Conservation (phyloP, 2,797 vertebrate species). For the Pseudochromis fuscus region DNA sequence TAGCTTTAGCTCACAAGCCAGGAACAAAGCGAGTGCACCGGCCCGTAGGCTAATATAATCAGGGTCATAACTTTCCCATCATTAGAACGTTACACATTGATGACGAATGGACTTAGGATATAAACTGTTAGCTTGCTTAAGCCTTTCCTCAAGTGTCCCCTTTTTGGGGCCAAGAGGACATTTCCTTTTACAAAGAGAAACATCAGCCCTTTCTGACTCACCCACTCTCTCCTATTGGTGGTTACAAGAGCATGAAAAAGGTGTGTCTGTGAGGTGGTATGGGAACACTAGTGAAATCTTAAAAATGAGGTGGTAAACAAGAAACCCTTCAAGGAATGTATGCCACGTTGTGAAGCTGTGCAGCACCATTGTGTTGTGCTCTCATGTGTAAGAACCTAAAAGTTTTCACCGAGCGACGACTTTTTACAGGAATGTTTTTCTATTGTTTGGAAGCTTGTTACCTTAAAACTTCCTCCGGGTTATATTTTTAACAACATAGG, state of each 20-base stretch:
- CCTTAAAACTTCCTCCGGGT: conserved; percentile 40
- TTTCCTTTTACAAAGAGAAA: conserved; percentile 42
- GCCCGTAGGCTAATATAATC: conserved; percentile 68
- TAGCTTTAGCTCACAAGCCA: conserved; percentile 67
- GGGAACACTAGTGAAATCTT: conserved; percentile 43
- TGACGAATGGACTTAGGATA: conserved; percentile 54
- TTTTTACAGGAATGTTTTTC: conserved; percentile 54
- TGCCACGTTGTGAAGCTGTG: conserved; percentile 71
- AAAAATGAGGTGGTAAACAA: conserved; percentile 70
- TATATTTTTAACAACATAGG: conserved; percentile 43
- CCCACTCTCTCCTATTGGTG: conserved; percentile 2
- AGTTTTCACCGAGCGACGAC: conserved; percentile 45
- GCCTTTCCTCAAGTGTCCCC: conserved; percentile 51
- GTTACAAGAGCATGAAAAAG: conserved; percentile 31
- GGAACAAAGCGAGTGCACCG: conserved; percentile 78
- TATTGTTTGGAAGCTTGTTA: conserved; percentile 48
- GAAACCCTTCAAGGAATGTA: conserved; percentile 49
- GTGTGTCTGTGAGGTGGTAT: conserved; percentile 27
- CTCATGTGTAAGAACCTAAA: conserved; percentile 36
- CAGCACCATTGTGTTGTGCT: conserved; percentile 46
- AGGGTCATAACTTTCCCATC: conserved; percentile 81
- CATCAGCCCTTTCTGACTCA: conserved; percentile 6
- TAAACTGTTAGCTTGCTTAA: conserved; percentile 58
- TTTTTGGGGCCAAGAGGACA: conserved; percentile 46
- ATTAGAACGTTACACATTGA: conserved; percentile 65